Evolutionary conservation across 2,888 invertebrate species (phyloP).

Genomic region (Zaprionus bogoriensis): DNA sequence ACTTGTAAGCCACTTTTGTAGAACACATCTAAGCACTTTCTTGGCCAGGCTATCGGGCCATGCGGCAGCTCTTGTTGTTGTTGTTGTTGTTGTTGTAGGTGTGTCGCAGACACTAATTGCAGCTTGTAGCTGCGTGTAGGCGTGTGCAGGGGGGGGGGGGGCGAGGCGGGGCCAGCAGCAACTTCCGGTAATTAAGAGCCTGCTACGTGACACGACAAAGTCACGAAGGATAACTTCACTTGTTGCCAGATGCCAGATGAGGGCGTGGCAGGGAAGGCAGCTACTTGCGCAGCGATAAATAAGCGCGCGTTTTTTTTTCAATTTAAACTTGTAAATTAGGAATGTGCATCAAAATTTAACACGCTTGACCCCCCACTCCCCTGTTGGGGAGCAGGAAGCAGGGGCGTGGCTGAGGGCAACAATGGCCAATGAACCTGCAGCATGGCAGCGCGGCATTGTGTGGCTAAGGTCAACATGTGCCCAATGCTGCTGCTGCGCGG

Average conservation of each 20-base stretch:
- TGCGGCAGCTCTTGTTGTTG: conserved; percentile 1
- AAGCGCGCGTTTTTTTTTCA: conserved; percentile 44
- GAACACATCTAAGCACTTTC: conserved; percentile 37
- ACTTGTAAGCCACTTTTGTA: conserved; percentile 52
- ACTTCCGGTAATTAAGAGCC: conserved; percentile 71
- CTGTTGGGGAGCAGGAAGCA: neutral
- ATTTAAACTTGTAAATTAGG: conserved; percentile 74
- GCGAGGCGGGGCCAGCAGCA: conserved; percentile 25
- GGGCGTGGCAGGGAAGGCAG: neutral
- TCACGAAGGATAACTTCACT: conserved; percentile 19
- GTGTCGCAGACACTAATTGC: conserved; percentile 67
- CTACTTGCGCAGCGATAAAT: conserved; percentile 53
- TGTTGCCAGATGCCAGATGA: conserved; percentile 43
- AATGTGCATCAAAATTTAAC: conserved; percentile 51
- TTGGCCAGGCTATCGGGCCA: neutral
- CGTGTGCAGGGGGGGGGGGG: too few species aligned
- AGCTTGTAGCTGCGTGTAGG: conserved; percentile 48
- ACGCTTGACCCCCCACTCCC: neutral
- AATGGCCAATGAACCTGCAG: conserved; percentile 65
- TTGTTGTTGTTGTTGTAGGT: conserved; percentile 45
- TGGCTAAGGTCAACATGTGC: conserved; percentile 62
- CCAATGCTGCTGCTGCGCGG: neutral
- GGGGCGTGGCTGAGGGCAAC: neutral
- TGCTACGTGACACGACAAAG: conserved; percentile 36
- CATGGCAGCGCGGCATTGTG: conserved; percentile 31